Base-by-base conservation (phyloP, 2,113 vertebrate genomes). In the Nyctibius bracteatus region DNA sequence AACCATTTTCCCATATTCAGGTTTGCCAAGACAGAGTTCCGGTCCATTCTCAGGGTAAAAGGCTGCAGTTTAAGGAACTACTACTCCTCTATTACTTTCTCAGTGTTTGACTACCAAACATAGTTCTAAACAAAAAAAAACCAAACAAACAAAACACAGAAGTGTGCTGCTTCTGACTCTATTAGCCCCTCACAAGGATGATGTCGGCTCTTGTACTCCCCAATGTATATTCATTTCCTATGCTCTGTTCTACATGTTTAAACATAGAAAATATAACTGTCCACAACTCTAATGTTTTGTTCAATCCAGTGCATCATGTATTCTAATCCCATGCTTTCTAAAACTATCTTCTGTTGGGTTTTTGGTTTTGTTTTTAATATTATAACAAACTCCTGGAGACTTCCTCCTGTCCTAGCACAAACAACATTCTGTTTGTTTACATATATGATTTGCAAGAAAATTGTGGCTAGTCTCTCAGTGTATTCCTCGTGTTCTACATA, bases 21-120 rank as follows among this genome's bases (percentile, higher is more conserved):
- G 77, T 92, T 80, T 94, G 80, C 84, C 77, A 87, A 95, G 73
- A 78, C 23, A 74, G 80, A 94, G 77, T 63, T 92, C 65, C 77
- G 78, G 89, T 79, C 73, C 87, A 49, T 87, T 91, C 19, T n/a
- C 81, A 79, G 65, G 57, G 51, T 86, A 63, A 95, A 95, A 84
- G 73, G 43, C 72, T 89, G 35, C 33, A 52, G 55, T 52, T 75
- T 67, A 63, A 86, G 61, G 81, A 82, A 59, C 43, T 52, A 22
- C 21, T 47, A 51, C 67, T 78, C 51, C n/a, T 73, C 44, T 31
- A 17, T 28, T 84, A 35, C 12, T 86, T 86, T 77, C 87, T 75
- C 61, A 75, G 13, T 59, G 46, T 67, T 87, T 75, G 84, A 82
- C 37, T 73, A 68, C 49, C 33, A 70, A 94, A 80, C 8, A 31